Base-by-base conservation (phyloP, 1,140 invertebrate species). In the Calliopsis andreniformis region DNA sequence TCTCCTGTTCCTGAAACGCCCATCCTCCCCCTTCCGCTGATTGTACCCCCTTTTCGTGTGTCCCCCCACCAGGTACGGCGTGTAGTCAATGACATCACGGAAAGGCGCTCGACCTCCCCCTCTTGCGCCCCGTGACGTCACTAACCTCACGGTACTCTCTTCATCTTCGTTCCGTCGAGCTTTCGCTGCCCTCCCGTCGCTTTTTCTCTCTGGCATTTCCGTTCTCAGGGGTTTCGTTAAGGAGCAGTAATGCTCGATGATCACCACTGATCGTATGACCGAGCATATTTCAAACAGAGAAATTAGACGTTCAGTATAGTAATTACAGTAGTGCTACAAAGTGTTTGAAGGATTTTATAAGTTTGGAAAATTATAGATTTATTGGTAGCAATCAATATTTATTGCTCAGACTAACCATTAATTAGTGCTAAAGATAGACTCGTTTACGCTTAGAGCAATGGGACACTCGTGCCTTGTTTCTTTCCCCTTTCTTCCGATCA, bases 31-130 rank as follows among this genome's bases (percentile, higher is more conserved):
- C 55, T 49, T 28, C 23, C 30, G 28, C 32, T 56, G 28, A 30
- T 53, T 55, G 12, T 82, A 70, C 30, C 66, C 53, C 49, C 63
- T 73, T 82, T 83, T 79, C 51, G 62, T 20, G 62, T 47, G 43
- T 61, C 53, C 49, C 59, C 49, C 59, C 62, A 56, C 59, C 18
- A 47, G 66, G 32, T 61, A 14, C 39, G 30, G 18, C 45, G 49
- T 28, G 75, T 77, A 76, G 68, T 77, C 67, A 62, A 83, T 87
- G 86, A 87, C 80, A 81, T 86, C 76, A 77, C 77, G 64, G 56
- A 62, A 61, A 47, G 64, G 51, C 68, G 43, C 61, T 43, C 73
- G 56, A 59, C 61, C 47, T 72, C 49, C 66, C 73, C 61, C 53
- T 69, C 64, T 49, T 66, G 58, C 64, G 14, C 62, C 47, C 28